These are phyloP conservation scores for Oceanodroma leucorhoa DNA, from an alignment of 2,797 vertebrate species.

Conservation along the genomic window DNA sequence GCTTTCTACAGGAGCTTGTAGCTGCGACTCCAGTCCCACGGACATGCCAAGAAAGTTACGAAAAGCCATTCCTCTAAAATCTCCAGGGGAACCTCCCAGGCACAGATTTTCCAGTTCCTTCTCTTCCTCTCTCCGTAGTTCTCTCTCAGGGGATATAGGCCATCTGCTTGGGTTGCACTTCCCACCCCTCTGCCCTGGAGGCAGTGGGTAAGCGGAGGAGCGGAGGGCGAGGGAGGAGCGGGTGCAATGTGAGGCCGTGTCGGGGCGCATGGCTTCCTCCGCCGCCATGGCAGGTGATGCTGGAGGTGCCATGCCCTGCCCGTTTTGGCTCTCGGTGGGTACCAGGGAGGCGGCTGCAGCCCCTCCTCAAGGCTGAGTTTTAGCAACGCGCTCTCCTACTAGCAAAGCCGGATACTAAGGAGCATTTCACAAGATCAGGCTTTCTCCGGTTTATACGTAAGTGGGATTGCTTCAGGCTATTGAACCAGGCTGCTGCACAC, in stretches of 20 bases:
- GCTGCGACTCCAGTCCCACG: not conserved
- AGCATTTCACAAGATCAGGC: not conserved
- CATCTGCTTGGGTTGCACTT: not conserved
- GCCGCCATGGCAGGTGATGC: not conserved
- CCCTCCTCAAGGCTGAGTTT: not conserved
- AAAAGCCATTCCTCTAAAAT: not conserved
- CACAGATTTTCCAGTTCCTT: not conserved
- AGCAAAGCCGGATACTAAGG: not conserved
- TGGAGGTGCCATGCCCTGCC: not conserved
- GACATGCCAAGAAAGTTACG: accelerated
- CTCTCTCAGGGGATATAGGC: not conserved
- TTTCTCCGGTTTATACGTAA: not conserved
- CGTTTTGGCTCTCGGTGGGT: not conserved
- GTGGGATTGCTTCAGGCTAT: not conserved
- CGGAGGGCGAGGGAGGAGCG: not conserved
- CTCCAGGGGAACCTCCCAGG: not conserved
- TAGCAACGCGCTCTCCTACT: not conserved
- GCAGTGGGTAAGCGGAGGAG: not conserved
- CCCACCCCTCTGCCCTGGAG: not conserved
- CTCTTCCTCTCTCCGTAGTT: not conserved
- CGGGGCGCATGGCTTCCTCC: not conserved
- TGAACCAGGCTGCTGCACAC: not conserved
- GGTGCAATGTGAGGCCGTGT: not conserved
- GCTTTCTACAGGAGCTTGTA: not conserved
- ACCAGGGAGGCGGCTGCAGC: not conserved